Base-by-base conservation (phyloP, 1,140 invertebrate genomes). In the Tigriopus japonicus region DNA sequence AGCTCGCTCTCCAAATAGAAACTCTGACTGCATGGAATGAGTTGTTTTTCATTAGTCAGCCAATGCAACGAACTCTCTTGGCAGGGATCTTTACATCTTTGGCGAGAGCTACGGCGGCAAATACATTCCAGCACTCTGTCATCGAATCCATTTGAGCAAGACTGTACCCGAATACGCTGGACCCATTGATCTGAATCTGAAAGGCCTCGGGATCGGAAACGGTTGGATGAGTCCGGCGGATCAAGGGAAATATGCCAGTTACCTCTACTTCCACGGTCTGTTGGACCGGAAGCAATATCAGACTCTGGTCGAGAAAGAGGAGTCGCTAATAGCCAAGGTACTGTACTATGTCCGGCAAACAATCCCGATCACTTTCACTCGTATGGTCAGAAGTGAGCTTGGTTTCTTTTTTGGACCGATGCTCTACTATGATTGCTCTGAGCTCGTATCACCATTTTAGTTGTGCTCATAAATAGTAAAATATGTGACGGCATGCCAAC, bases 61-160 rank as follows among this genome's bases (percentile, higher is more conserved):
- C 21, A 49, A 3, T 21, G 2, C 45, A 49, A 49, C n/a, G 2
- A 2, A 6, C 45, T 49, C 10, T 49, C n/a, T 49, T 49, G 21
- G 45, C 45, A 49, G 45, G 21, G 45, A 49, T 49, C 72, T 75
- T 56, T 75, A 71, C 66, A 64, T 70, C 19, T 71, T 71, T 56
- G 73, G 73, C 43, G 70, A 74, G 60, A 68, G 67, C 24, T 68
- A 68, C 55, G 65, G 66, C 15, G 71, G 55, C 3, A 58, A 58
- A 58, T 41, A 58, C 23, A 42, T 58, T 7, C 45, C 45, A 49
- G 45, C 45, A 17, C 28, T 58, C 15, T 17, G 6, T 14, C 17
- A 58, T 43, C 55, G 21, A 1, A 58, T 58, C 41, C 21, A 28
- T 40, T 17, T 17, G n/a, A 42, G 17, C 21, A 58, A 58, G 17